phyloP scores from a whole-genome alignment of 2,888 invertebrate genomes.

The Osedax fenrisi region DNA sequence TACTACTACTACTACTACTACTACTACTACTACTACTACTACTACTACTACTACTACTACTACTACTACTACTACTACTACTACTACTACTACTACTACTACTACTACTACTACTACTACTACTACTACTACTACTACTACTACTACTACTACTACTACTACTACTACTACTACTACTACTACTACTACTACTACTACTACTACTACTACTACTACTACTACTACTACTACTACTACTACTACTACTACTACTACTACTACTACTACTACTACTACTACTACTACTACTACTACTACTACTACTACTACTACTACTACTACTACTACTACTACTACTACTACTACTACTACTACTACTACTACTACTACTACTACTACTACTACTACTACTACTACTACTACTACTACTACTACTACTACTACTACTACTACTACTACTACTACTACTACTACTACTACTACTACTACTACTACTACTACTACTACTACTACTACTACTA shows the following conservation, averaged over 20 bases:
- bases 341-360: not conserved
- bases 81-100: not conserved
- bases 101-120: not conserved
- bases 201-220: too few relatives aligned
- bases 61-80: not conserved
- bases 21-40: not conserved
- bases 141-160: not conserved
- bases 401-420: not conserved
- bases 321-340: too few relatives aligned
- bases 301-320: too few relatives aligned
- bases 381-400: not conserved
- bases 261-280: too few relatives aligned
- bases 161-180: not conserved
- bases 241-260: too few relatives aligned
- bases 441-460: constrained; percentile 10
- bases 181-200: not conserved
- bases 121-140: not conserved
- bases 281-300: too few relatives aligned
- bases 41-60: not conserved
- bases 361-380: not conserved
- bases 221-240: too few relatives aligned
- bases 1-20: not conserved
- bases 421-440: not conserved
- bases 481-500: constrained; percentile 7
- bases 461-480: constrained; percentile 5